Base-by-base conservation (phyloP, 2,113 vertebrate species). In the Gallinago jamesoni region DNA sequence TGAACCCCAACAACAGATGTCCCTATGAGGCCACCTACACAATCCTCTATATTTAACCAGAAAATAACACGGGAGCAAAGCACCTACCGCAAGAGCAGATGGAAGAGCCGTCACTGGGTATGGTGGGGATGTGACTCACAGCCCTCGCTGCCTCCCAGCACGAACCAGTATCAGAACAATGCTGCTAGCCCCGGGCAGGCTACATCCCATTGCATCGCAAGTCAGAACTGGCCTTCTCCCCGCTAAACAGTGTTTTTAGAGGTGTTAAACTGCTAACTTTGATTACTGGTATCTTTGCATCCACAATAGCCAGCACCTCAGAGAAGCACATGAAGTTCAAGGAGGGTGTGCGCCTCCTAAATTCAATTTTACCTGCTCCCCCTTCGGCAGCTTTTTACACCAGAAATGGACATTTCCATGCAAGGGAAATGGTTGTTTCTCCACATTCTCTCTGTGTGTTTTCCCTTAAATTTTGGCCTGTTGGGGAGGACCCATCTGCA, bases 141-240 rank as follows among this genome's bases (percentile, higher is more conserved):
- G 76, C 6, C 41, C 76, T 76, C 0, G 0, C 5, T 7, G 64
- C 50, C 77, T 87, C 78, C 30, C 75, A 69, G 79, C 84, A 81
- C 0, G 0, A 77, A 50, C 21, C 30, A 37, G 45, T 22, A 48
- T 21, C 89, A 83, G 43, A 76, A 85, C 1, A 3, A 53, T 6
- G 17, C 15, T 3, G 8, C 50, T 23, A 91, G 56, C 69, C 69
- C 47, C 8, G 27, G 8, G 19, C 7, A 6, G 2, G 4, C 64
- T 59, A 55, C 50, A 33, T 19, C 31, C 2, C 4, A 24, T 9
- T 1, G 2, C 33, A 39, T 2, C 0, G 0, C 50, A 52, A 78
- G 52, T 7, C 1, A 0, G 59, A 87, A 68, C 1, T 20, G 20
- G 7, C 39, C 39, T 75, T 56, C 30, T 72, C 33, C 25, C 48